Conservation (phyloP, 2,797 vertebrate species). For the Denticeps clupeoides region DNA sequence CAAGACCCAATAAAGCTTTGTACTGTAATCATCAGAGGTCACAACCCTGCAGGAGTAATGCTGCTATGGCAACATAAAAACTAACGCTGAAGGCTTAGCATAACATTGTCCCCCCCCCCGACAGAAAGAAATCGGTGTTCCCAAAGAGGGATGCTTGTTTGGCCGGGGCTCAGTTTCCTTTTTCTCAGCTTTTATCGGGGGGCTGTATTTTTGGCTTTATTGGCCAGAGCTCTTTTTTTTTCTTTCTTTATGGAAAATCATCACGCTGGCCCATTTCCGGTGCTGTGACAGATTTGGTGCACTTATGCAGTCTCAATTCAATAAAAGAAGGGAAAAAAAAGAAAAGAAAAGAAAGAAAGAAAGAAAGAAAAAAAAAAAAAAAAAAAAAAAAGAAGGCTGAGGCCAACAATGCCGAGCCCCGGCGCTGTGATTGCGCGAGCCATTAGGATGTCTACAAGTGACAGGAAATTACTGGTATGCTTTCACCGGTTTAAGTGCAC, state of each 20-base stretch:
- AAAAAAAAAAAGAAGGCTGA: no score
- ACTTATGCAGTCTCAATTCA: neutral
- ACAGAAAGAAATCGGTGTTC: slow-evolving; percentile 75
- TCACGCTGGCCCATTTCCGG: neutral
- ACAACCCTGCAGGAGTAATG: slow-evolving; percentile 99
- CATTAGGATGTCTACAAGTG: no score
- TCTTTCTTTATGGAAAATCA: neutral
- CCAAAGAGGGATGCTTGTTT: slow-evolving; percentile 73
- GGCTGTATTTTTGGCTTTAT: neutral
- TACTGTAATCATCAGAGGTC: slow-evolving; percentile 99
- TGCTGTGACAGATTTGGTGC: neutral
- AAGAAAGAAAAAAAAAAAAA: slow-evolving; percentile 32
- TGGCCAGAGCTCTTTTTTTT: neutral
- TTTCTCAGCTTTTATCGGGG: slow-evolving; percentile 13
- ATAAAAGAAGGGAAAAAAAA: neutral
- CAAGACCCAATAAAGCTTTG: slow-evolving; percentile 99
- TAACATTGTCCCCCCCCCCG: slow-evolving; percentile 77
- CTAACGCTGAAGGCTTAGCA: slow-evolving; percentile 99
- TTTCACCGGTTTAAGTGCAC: no score
- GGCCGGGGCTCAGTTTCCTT: slow-evolving; percentile 60
- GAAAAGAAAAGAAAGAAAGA: slow-evolving; percentile 22
- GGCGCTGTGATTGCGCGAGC: no score
- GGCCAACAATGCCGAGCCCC: no score
- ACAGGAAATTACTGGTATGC: no score
- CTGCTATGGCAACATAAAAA: slow-evolving; percentile 99